phyloP scores from a whole-genome alignment of 2,888 invertebrate species.

The Agonopterix alstromeriana region DNA sequence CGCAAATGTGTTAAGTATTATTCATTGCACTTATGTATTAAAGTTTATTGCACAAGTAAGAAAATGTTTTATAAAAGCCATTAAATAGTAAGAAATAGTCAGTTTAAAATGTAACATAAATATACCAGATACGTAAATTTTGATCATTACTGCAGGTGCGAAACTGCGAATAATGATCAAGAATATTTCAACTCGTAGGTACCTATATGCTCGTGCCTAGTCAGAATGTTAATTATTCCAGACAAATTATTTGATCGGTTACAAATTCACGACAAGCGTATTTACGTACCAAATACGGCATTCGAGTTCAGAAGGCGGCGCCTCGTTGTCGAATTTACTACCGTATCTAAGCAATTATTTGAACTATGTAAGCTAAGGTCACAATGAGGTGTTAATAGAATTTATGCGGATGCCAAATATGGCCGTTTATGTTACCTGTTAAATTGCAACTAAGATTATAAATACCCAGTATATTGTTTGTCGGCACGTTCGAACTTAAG shows the following conservation, averaged over 20 bases:
- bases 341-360: conserved; percentile 22
- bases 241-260: conserved; percentile 2
- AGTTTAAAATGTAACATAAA: neutral
- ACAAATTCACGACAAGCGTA: conserved; percentile 18
- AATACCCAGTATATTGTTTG: conserved; percentile 9
- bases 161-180: no score
- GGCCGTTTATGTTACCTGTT: conserved; percentile 18
- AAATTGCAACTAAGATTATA: conserved; percentile 9
- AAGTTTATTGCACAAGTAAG: no score
- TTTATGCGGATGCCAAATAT: conserved; percentile 19
- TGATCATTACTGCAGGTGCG: neutral
- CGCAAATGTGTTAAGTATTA: no score
- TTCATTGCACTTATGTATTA: no score
- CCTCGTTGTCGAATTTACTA: conserved; percentile 18
- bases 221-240: neutral
- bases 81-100: neutral
- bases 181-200: no score
- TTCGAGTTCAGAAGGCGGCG: conserved; percentile 31
- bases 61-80: no score
- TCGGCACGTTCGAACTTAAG: neutral
- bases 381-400: conserved; percentile 27
- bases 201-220: neutral
- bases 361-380: conserved; percentile 11
- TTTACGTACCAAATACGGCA: conserved; percentile 22
- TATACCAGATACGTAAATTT: neutral